phyloP scores from a whole-genome alignment of 2,888 invertebrate species.

The Cosmorhoe ocellata region DNA sequence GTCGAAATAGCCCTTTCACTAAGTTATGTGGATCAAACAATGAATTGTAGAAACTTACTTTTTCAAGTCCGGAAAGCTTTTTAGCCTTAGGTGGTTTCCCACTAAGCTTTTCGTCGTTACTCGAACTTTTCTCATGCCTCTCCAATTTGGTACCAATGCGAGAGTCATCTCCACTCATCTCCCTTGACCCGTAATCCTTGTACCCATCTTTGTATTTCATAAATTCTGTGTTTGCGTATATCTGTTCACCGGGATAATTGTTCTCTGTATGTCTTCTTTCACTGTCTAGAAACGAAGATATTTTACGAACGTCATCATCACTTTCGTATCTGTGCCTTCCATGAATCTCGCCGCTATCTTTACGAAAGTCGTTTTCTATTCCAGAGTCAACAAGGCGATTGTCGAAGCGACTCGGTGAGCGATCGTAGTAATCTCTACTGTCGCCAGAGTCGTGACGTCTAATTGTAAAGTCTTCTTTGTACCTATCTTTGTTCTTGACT shows the following conservation, averaged over 20 bases:
- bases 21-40: too few species aligned
- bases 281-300: conserved; percentile 87
- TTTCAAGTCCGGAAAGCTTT: conserved; percentile 87
- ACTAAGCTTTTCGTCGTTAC: conserved; percentile 77
- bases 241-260: conserved; percentile 76
- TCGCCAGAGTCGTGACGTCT: conserved; percentile 75
- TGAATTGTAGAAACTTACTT: conserved; percentile 68
- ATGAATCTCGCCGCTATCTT: conserved; percentile 84
- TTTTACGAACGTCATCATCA: conserved; percentile 86
- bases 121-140: conserved; percentile 80
- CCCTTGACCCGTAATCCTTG: conserved; percentile 65
- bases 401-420: conserved; percentile 71
- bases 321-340: conserved; percentile 79
- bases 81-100: conserved; percentile 84
- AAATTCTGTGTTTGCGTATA: conserved; percentile 74
- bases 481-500: conserved; percentile 78
- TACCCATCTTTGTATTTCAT: conserved; percentile 58
- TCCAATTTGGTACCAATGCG: conserved; percentile 85
- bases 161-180: conserved; percentile 85
- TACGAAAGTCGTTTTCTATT: conserved; percentile 90
- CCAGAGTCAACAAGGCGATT: conserved; percentile 89
- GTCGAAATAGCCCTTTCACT: too few species aligned
- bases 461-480: conserved; percentile 63
- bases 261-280: conserved; percentile 89
- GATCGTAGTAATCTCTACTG: conserved; percentile 74